Evolutionary conservation across 2,888 invertebrate genomes (phyloP), one percentile per base, ranked within the genome.

Genomic region (Melanostoma mellinum): DNA sequence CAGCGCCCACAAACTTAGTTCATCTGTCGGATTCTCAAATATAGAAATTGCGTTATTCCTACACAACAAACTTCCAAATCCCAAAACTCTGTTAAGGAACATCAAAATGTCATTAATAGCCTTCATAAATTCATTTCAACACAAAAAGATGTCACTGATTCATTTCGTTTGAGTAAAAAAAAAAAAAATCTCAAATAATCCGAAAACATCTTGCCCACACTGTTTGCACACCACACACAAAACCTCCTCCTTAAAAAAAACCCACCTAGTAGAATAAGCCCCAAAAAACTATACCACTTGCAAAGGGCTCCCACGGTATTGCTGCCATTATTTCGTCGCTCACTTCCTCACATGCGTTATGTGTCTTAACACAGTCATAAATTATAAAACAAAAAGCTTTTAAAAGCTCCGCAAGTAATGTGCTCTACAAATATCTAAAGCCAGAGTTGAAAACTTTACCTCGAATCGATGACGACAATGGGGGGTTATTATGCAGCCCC

Each of bases 401-500:
- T n/a, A 4, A 56, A 67, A 67, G 67, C 67, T 67, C 8, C n/a
- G 8, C 35, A 40, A 65, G 40, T 32, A 40, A 40, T 6, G 32
- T 32, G 30, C 35, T 46, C 8, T 8, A 6, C 42, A 9, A 42
- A 4, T 9, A 33, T 52, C 9, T 9, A 9, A 6, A 44, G 6
- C 6, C 6, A 50, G 65, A 69, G 36, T 36, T 42, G 30, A 8
- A 44, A 81, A 84, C 65, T 79, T 84, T 75, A 53, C 65, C 75
- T 75, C 58, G 53, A 84, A 84, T 84, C 84, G 84, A 84, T 84
- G 84, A 84, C 84, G 84, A 84, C 79, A 75, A 79, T 79, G 84
- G 71, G 73, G 68, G 58, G 36, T 53, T 58, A 10, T 38, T 61
- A 44, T 67, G 50, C 67, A 84, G 63, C 63, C 40, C 73, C 53